A percentile compares a stretch with the other conserved stretches of the same genome.
These are phyloP conservation scores for Pygoscelis adeliae DNA, from an alignment of 2,113 vertebrate species.

Conservation along the genomic window DNA sequence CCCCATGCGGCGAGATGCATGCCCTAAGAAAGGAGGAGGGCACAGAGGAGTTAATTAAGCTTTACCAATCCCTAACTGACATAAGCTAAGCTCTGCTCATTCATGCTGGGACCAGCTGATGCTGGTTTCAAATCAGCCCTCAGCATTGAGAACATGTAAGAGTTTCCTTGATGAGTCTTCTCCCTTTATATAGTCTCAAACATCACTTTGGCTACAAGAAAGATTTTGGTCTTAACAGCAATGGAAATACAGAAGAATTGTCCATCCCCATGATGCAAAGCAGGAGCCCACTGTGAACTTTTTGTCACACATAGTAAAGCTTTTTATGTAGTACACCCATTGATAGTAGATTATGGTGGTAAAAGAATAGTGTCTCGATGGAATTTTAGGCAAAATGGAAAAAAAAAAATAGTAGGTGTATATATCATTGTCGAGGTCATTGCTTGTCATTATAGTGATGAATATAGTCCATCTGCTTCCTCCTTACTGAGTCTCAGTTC, in stretches of 20 bases:
- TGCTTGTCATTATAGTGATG: background rate
- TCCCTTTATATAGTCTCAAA: background rate
- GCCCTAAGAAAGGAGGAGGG: background rate
- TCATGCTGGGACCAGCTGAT: background rate
- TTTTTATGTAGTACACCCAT: accelerated
- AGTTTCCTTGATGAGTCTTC: background rate
- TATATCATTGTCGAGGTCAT: background rate
- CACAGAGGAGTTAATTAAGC: background rate
- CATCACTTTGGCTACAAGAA: background rate
- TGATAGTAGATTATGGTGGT: background rate
- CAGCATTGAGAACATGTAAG: background rate
- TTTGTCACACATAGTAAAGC: background rate
- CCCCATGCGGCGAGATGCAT: accelerated
- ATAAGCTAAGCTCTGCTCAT: background rate
- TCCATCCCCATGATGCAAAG: background rate
- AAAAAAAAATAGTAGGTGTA: background rate
- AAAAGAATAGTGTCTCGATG: background rate
- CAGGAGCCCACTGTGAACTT: background rate
- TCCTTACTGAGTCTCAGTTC: background rate
- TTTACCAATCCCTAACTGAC: background rate
- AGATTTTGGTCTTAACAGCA: background rate
- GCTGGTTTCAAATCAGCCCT: background rate
- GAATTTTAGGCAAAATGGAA: background rate
- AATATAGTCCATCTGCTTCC: background rate
- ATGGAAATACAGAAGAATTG: background rate